Percentiles rank a stretch among this genome's conserved stretches.
phyloP scores from a whole-genome alignment of 1,140 invertebrate species.

The Drosophila simulans region DNA sequence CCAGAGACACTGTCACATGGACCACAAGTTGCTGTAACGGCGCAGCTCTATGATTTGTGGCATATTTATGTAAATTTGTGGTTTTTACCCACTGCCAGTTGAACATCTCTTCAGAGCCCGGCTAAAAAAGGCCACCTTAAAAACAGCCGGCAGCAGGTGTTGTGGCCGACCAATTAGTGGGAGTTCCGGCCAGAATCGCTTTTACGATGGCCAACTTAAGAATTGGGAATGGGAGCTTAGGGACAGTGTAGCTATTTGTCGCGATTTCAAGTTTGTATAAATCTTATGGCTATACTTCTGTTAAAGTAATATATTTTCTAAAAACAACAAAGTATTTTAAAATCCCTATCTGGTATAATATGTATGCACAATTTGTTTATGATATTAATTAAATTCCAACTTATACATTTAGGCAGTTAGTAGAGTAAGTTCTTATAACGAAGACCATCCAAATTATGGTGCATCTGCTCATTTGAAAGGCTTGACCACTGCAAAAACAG shows the following conservation, averaged over 20 bases:
- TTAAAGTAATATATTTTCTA: background rate
- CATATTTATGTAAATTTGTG: constrained; percentile 82
- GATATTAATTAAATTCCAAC: no score
- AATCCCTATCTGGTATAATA: no score
- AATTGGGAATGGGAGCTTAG: background rate
- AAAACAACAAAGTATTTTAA: background rate
- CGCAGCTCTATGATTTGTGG: constrained; percentile 73
- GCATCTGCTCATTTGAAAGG: constrained; percentile 14
- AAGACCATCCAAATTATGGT: no score
- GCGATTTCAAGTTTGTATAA: background rate
- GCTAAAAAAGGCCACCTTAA: constrained; percentile 6
- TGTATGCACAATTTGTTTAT: no score
- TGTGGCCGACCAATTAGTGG: constrained; percentile 74
- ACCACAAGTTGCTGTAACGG: constrained; percentile 41
- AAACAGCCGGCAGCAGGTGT: constrained; percentile 61
- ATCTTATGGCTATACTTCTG: no score
- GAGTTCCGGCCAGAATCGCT: constrained; percentile 38
- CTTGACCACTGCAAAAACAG: constrained; percentile 50
- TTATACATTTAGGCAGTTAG: no score
- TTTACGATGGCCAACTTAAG: constrained; percentile 37
- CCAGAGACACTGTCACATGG: constrained; percentile 53
- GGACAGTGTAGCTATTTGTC: background rate
- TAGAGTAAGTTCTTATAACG: no score
- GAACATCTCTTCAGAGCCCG: constrained; percentile 44
- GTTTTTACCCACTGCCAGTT: constrained; percentile 56